These are phyloP conservation scores for Corydoras sp. DNA, from an alignment of 2,113 vertebrate genomes.

Conservation along the genomic window DNA sequence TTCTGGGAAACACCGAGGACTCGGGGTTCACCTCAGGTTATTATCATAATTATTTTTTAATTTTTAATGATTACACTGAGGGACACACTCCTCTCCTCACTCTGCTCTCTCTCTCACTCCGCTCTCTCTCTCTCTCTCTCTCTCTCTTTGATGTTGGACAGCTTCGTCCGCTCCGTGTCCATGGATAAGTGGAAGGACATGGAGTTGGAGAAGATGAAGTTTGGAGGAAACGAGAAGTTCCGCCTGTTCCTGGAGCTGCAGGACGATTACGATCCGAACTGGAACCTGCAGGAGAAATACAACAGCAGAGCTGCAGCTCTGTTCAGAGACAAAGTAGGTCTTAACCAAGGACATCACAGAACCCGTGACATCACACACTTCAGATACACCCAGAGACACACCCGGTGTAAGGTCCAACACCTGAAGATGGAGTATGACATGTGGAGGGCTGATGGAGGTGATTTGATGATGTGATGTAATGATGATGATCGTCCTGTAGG, in stretches of 20 bases:
- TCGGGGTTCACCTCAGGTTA: slow-evolving; percentile 97
- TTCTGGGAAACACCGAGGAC: slow-evolving; percentile 92
- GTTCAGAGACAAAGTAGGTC: slow-evolving; percentile 82
- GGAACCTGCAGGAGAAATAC: slow-evolving; percentile 93
- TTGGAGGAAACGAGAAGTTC: slow-evolving; percentile 84
- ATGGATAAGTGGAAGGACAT: slow-evolving; percentile 99
- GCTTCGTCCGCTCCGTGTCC: slow-evolving; percentile 93
- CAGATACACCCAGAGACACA: slow-evolving; percentile 44
- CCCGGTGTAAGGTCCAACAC: neutral
- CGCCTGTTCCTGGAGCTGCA: slow-evolving; percentile 84
- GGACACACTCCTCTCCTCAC: neutral
- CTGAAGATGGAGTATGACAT: no score
- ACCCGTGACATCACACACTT: no score
- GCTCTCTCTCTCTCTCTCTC: no score
- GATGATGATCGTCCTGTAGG: slow-evolving; percentile 53
- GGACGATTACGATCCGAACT: slow-evolving; percentile 82
- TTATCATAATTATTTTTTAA: neutral
- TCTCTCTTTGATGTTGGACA: slow-evolving; percentile 37
- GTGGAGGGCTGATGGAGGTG: no score
- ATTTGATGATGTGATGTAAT: no score
- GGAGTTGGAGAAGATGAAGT: slow-evolving; percentile 97
- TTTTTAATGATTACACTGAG: neutral
- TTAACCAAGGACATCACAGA: no score
- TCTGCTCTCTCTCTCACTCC: no score
- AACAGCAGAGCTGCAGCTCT: slow-evolving; percentile 88